Percentiles rank a stretch among this genome's conserved stretches.
phyloP scores from a whole-genome alignment of 2,113 vertebrate genomes.

The Pituophis catenifer region DNA sequence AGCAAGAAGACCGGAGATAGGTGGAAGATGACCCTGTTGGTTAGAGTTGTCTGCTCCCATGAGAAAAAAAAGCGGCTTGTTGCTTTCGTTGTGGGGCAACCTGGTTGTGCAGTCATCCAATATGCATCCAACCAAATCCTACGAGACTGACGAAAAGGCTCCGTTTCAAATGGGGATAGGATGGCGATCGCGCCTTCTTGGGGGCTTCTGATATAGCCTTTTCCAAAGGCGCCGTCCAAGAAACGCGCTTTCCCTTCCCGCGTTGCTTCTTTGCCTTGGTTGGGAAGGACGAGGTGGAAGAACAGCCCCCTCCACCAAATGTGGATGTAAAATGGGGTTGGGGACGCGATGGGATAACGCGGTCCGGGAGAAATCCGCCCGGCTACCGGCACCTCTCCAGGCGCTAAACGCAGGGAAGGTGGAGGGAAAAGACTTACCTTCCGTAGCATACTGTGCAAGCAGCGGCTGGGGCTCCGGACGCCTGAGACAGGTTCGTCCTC shows the following conservation, averaged over 20 bases:
- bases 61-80: not conserved
- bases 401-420: too few relatives aligned
- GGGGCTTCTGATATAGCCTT: not conserved
- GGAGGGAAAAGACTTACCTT: not conserved
- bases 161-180: not conserved
- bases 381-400: not conserved
- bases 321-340: not conserved
- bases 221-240: not conserved
- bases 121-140: not conserved
- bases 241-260: not conserved
- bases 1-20: not conserved
- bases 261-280: not conserved
- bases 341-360: not conserved
- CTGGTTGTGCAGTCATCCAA: not conserved
- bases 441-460: conserved; percentile 17
- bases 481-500: not conserved
- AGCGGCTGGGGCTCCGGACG: not conserved
- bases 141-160: not conserved
- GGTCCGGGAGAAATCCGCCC: not conserved
- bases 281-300: not conserved
- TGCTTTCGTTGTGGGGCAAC: not conserved
- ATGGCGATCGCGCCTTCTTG: not conserved
- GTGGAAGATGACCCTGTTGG: not conserved
- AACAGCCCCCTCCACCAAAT: not conserved
- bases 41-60: not conserved